Evolutionary conservation across 2,797 vertebrate species (phyloP).

Genomic region (Smutsia gigantea): DNA sequence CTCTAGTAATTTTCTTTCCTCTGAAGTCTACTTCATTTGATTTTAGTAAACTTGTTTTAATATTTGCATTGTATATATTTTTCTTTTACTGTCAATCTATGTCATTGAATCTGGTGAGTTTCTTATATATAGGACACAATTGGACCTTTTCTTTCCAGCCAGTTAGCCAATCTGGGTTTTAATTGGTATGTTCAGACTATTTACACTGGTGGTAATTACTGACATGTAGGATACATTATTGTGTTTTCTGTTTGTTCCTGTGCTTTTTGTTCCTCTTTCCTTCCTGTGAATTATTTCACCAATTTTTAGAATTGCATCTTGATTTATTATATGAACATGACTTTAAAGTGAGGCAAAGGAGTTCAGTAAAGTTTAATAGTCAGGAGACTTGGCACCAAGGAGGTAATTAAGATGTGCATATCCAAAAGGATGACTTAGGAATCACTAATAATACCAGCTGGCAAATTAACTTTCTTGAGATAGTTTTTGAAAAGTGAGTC

Average conservation of each 20-base stretch:
- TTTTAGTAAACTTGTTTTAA: not conserved
- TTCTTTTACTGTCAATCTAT: not conserved
- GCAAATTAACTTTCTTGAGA: not conserved
- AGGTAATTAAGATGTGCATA: not conserved
- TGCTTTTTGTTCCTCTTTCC: not conserved
- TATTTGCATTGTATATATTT: not conserved
- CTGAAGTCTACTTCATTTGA: constrained; percentile 12
- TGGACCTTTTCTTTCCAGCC: not conserved
- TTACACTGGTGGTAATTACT: not conserved
- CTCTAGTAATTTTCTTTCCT: not conserved
- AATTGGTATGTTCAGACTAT: not conserved
- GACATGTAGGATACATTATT: not conserved
- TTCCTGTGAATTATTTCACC: not conserved
- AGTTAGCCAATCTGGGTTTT: not conserved
- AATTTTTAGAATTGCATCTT: not conserved
- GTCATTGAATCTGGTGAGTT: not conserved
- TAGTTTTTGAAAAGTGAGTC: not conserved
- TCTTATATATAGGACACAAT: not conserved
- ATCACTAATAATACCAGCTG: not conserved
- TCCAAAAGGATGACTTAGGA: not conserved
- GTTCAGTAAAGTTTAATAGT: not conserved
- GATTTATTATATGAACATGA: not conserved
- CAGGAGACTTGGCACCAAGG: not conserved
- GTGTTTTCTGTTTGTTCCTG: not conserved
- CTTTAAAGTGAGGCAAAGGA: not conserved